These are phyloP conservation scores for Actinemys pallida DNA, from an alignment of 2,113 vertebrate genomes.

Conservation along the genomic window DNA sequence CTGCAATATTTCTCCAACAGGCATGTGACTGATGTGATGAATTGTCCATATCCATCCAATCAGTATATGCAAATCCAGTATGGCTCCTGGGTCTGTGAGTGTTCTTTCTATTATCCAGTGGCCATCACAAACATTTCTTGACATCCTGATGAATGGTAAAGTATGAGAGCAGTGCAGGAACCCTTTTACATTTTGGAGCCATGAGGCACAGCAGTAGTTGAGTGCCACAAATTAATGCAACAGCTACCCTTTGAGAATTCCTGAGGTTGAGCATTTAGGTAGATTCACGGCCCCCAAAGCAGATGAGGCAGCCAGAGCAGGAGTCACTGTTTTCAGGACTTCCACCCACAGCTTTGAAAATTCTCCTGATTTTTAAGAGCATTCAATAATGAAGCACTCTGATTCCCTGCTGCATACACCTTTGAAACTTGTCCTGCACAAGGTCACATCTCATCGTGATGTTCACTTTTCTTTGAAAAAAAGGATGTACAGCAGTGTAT, in stretches of 20 bases:
- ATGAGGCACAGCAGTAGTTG: background rate
- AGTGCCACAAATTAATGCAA: background rate
- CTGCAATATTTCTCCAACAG: background rate
- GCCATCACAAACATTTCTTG: background rate
- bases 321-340: background rate
- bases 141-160: background rate
- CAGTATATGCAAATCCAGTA: background rate
- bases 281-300: background rate
- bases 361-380: background rate
- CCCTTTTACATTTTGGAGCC: accelerated
- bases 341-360: background rate
- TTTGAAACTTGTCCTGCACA: background rate
- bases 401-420: background rate
- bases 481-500: background rate
- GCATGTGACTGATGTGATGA: background rate
- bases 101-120: background rate
- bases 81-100: background rate
- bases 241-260: background rate
- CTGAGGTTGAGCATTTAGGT: background rate
- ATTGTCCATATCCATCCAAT: background rate
- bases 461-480: background rate
- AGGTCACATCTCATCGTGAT: background rate
- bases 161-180: accelerated
- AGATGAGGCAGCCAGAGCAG: background rate
- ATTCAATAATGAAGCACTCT: background rate